These are phyloP conservation scores for Dryobates pubescens DNA, from an alignment of 2,797 vertebrate genomes.

Conservation along the genomic window DNA sequence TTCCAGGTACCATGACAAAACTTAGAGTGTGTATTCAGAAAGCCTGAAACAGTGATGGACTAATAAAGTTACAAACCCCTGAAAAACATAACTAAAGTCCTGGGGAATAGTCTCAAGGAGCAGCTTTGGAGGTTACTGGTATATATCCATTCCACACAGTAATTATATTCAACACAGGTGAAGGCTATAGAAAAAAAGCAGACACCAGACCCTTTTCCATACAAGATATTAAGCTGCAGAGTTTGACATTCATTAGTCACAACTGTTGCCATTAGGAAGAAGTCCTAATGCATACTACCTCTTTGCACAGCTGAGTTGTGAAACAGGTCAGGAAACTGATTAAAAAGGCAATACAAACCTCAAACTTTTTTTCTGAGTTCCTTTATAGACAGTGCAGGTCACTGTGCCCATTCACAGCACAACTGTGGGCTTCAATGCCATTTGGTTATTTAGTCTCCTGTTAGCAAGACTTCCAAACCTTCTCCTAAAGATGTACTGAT, in stretches of 20 bases:
- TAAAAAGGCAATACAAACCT: not conserved
- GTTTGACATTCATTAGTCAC: not conserved
- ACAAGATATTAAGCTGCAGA: not conserved
- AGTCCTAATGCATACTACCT: not conserved
- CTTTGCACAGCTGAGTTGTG: not conserved
- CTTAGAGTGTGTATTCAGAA: not conserved
- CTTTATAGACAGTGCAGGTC: not conserved
- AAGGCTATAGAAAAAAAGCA: not conserved
- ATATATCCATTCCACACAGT: not conserved
- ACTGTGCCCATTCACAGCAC: not conserved
- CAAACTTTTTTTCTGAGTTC: not conserved
- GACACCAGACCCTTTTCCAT: not conserved
- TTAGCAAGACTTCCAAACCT: not conserved
- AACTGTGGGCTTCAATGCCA: not conserved
- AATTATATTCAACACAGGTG: not conserved
- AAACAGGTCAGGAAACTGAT: accelerated
- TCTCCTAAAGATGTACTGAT: not conserved
- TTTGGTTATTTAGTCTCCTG: not conserved
- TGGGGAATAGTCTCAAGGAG: not conserved
- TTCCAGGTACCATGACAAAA: not conserved
- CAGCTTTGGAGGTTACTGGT: not conserved
- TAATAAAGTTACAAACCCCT: not conserved
- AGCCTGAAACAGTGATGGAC: not conserved
- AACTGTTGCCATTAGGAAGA: not conserved
- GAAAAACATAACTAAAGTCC: not conserved